These are phyloP conservation scores for Pachycephus smyrnensis DNA, from an alignment of 2,888 invertebrate genomes.

Conservation along the genomic window DNA sequence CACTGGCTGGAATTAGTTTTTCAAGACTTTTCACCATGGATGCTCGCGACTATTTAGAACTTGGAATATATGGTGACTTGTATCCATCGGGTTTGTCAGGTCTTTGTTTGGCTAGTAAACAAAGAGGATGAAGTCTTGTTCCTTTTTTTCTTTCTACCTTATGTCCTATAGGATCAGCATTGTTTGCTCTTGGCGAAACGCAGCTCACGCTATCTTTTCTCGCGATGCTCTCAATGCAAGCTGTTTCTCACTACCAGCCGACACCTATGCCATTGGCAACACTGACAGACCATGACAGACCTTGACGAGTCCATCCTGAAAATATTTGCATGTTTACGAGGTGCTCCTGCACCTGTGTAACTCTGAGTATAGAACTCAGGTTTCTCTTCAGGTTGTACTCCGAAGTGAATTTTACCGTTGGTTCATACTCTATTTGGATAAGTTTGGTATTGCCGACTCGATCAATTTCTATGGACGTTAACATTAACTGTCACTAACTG, in stretches of 20 bases:
- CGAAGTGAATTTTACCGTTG: not conserved
- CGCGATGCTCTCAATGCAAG: not conserved
- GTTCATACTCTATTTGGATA: not conserved
- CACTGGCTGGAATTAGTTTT: constrained; percentile 17
- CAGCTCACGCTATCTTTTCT: not conserved
- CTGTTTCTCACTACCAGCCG: not conserved
- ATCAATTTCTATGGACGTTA: not conserved
- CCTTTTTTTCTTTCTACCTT: not conserved
- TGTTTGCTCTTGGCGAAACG: not conserved
- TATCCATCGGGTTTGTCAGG: not conserved
- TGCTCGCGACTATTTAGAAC: not conserved
- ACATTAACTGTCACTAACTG: not conserved
- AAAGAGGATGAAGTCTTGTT: not conserved
- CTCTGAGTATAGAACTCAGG: not conserved
- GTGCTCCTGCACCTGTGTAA: constrained; percentile 44
- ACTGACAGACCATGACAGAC: constrained; percentile 61
- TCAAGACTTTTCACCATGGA: not conserved
- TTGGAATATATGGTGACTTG: not conserved
- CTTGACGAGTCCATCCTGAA: constrained; percentile 57
- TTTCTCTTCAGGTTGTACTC: not conserved
- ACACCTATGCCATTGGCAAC: constrained; percentile 8
- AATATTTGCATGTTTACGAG: constrained; percentile 64
- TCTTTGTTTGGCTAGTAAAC: not conserved
- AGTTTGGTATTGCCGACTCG: too few relatives aligned
- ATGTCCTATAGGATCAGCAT: not conserved